These are phyloP conservation scores for Anastrepha ludens DNA, from an alignment of 1,140 invertebrate species.

Conservation along the genomic window DNA sequence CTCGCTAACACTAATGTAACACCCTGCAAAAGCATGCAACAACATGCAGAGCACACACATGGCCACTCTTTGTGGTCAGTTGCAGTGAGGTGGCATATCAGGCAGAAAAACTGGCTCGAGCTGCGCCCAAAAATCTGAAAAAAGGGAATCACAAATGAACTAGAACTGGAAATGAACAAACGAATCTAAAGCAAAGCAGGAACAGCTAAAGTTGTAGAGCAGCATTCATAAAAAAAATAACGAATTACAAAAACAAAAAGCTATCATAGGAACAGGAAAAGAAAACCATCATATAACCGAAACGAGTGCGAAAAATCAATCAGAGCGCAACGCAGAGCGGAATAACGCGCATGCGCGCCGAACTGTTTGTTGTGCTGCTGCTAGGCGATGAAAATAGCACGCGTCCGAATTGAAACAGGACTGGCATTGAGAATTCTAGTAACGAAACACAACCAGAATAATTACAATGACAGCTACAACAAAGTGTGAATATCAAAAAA, in stretches of 20 bases:
- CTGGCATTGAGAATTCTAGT: not conserved
- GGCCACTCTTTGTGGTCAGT: not conserved
- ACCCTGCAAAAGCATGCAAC: not conserved
- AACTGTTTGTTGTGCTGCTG: not conserved
- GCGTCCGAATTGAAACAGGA: conserved; percentile 26
- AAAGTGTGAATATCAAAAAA: not conserved
- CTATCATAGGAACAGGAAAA: conserved; percentile 21
- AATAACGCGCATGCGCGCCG: conserved; percentile 39
- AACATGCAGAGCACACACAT: not conserved
- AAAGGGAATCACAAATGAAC: conserved; percentile 28
- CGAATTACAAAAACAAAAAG: not conserved
- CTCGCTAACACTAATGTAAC: not conserved
- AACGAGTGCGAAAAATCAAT: conserved; percentile 49
- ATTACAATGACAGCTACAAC: not conserved
- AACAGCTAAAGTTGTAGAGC: conserved; percentile 15
- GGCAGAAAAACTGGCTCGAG: conserved; percentile 29
- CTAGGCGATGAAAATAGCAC: not conserved
- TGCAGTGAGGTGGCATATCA: not conserved
- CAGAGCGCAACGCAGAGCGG: not conserved
- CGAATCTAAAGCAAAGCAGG: not conserved
- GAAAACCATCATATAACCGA: not conserved
- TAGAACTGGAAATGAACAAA: conserved; percentile 34
- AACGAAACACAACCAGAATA: conserved; percentile 20
- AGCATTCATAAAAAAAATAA: not conserved
- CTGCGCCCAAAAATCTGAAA: conserved; percentile 15